Evolutionary conservation across 2,113 vertebrate species (phyloP).

Genomic region (Megaleporinus macrocephalus): DNA sequence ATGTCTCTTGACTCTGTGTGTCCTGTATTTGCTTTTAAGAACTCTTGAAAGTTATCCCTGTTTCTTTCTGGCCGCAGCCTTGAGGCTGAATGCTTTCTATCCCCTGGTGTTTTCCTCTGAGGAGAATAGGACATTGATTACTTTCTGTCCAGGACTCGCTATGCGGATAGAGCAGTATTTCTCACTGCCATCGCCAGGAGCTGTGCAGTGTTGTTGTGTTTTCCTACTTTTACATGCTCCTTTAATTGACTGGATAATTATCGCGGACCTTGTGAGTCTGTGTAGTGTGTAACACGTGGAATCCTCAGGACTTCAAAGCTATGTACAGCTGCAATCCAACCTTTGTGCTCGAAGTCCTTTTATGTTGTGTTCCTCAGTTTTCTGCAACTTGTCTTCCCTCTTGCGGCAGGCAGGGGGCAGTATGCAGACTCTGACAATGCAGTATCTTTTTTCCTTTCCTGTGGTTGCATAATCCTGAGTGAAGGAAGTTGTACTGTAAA

Average conservation of each 20-base stretch:
- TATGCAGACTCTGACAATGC: background rate
- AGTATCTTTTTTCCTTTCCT: too few species aligned
- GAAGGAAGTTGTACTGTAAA: too few species aligned
- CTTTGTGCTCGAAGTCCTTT: background rate
- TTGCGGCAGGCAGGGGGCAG: background rate
- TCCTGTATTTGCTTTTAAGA: conserved; percentile 2
- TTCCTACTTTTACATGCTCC: background rate
- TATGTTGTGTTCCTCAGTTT: background rate
- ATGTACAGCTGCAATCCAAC: background rate
- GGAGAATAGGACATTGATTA: conserved; percentile 2
- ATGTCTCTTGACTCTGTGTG: background rate
- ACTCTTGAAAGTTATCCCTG: conserved; percentile 9
- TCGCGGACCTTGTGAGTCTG: background rate
- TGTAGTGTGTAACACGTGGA: background rate
- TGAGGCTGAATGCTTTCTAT: background rate
- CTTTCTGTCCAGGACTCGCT: background rate
- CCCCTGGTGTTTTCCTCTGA: conserved; percentile 10
- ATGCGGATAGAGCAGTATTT: background rate
- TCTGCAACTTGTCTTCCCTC: background rate
- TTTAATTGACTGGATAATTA: background rate
- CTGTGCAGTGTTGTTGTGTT: background rate
- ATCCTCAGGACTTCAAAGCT: background rate
- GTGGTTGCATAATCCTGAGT: too few species aligned
- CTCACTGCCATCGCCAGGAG: background rate
- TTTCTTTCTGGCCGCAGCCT: conserved; percentile 5